Conservation (phyloP, 2,888 invertebrate genomes). For the Aporophyla nigra region DNA sequence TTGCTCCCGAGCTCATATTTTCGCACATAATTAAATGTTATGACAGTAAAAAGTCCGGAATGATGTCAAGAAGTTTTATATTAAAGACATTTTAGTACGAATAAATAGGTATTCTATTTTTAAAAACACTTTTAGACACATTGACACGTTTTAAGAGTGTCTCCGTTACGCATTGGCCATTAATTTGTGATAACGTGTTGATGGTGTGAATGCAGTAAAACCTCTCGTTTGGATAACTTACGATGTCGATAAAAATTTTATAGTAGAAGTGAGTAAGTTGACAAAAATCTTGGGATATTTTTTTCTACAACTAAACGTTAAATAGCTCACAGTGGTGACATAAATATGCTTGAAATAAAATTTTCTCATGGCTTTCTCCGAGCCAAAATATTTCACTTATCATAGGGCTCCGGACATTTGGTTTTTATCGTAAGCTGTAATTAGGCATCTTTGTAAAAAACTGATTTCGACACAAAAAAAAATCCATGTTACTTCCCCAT, state of each 20-base stretch:
- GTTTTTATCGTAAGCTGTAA: not conserved
- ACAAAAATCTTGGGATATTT: constrained; percentile 30
- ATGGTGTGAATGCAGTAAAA: constrained; percentile 31
- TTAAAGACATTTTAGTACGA: constrained; percentile 44
- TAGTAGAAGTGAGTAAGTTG: constrained; percentile 15
- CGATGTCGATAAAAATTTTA: constrained; percentile 22
- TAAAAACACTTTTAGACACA: constrained; percentile 42
- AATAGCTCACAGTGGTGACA: not conserved
- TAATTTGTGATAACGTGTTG: constrained; percentile 44
- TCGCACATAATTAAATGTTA: constrained; percentile 54
- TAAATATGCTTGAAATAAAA: constrained; percentile 3
- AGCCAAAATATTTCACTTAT: not conserved
- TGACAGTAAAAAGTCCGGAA: constrained; percentile 48
- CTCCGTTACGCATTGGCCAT: constrained; percentile 42
- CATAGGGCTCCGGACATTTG: not conserved
- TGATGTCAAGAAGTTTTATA: constrained; percentile 52
- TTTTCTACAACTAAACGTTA: constrained; percentile 5
- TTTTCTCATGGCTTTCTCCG: not conserved
- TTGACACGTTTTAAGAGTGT: constrained; percentile 54
- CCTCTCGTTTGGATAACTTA: constrained; percentile 35
- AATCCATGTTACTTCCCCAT: not conserved
- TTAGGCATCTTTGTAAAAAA: not conserved
- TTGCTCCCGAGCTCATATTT: constrained; percentile 36
- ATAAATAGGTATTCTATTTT: constrained; percentile 51
- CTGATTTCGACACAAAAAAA: not conserved